Evolutionary conservation across 1,140 invertebrate species (phyloP), one percentile per base, ranked within the genome.

Genomic region (Caenorhabditis latens): DNA sequence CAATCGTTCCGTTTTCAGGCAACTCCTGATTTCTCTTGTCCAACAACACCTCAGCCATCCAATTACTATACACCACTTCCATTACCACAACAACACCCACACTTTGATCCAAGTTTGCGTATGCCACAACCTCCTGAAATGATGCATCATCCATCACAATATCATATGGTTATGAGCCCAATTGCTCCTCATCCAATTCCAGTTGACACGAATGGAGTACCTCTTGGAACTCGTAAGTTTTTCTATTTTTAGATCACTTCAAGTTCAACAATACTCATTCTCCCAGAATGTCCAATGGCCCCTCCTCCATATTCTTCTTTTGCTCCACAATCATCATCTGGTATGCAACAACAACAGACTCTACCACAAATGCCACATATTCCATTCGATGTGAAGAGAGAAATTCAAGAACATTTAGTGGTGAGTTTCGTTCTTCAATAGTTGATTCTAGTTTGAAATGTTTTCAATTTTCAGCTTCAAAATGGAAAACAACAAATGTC

Each of bases 281-380:
- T 79, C 50, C 9, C 46, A 79, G 71, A 79, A 79, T 79, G 71
- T 32, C 71, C 71, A 50, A 79, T 79, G 71, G 71, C 71, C 13
- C 71, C 71, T 2, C 71, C 71, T 53, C 71, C 71, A n/a, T 79
- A 79, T 42, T 79, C 71, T n/a, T 79, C 71, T 4, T 79, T 79
- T 79, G 71, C 71, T 79, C 46, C 71, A 46, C 71, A 79, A 79
- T 50, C 65, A n/a, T 71, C 71, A 79, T 79, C 71, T 79, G 71
- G 71, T 53, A 79, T 79, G 14, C 71, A 50, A 79, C 43, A 50
- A 50, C 71, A 16, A 79, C 46, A 48, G 24, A 4, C 14, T 21
- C 16, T 79, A 13, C 46, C n/a, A 13, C 32, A 43, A 32, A 24
- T 24, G 9, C 19, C 43, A 1, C 11, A 48, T 24, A 50, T 50